Conservation (phyloP, 1,140 invertebrate species). For the Nephila pilipes region DNA sequence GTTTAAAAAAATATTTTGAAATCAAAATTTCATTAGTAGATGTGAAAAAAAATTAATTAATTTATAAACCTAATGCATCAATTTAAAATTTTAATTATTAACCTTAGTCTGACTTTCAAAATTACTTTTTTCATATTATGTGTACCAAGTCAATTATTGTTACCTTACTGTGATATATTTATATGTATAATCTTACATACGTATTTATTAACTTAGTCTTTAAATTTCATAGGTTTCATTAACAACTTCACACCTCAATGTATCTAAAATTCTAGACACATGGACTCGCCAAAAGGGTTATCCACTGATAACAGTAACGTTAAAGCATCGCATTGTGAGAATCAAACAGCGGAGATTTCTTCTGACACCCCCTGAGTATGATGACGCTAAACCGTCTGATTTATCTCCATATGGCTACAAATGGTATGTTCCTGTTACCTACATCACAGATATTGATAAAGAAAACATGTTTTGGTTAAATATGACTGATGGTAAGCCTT, state of each 20-base stretch:
- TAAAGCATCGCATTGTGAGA: slow-evolving; percentile 85
- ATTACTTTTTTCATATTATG: too few relatives aligned
- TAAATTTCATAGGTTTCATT: slow-evolving; percentile 76
- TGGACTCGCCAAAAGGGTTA: slow-evolving; percentile 97
- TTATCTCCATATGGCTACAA: slow-evolving; percentile 82
- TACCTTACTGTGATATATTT: neutral
- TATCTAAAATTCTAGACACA: slow-evolving; percentile 89
- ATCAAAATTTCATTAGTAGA: too few relatives aligned
- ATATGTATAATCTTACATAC: neutral
- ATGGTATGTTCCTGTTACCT: slow-evolving; percentile 90
- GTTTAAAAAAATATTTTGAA: too few relatives aligned
- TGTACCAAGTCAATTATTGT: too few relatives aligned
- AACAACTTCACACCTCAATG: slow-evolving; percentile 69
- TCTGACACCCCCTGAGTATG: slow-evolving; percentile 78
- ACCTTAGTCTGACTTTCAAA: too few relatives aligned
- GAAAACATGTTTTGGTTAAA: slow-evolving; percentile 86
- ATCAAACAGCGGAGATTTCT: slow-evolving; percentile 84
- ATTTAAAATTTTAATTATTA: too few relatives aligned
- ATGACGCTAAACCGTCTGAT: slow-evolving; percentile 78
- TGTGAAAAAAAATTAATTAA: too few relatives aligned
- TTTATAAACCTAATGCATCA: too few relatives aligned
- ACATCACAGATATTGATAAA: slow-evolving; percentile 84
- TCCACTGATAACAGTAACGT: slow-evolving; percentile 86
- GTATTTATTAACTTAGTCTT: neutral
- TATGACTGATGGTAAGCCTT: slow-evolving; percentile 85